Evolutionary conservation across 2,113 vertebrate species (phyloP).

Genomic region (Glareola pratincola): DNA sequence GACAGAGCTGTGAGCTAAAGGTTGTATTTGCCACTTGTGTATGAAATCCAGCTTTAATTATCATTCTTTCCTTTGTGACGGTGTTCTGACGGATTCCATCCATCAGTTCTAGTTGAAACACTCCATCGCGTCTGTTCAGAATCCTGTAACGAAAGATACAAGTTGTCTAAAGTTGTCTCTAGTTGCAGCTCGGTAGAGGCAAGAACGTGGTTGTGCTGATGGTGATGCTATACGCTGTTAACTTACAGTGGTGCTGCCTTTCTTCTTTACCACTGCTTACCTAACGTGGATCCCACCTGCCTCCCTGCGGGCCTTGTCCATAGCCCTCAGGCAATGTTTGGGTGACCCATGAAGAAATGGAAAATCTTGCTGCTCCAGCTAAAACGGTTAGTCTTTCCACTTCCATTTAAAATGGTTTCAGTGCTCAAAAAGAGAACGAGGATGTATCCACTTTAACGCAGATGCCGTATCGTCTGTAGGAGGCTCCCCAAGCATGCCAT

Average conservation of each 20-base stretch:
- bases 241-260: constrained; percentile 97
- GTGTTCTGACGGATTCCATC: neutral
- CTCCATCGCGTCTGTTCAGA: neutral
- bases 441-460: neutral
- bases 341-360: constrained; percentile 99
- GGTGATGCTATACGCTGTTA: constrained; percentile 89
- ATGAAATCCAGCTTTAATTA: constrained; percentile 24
- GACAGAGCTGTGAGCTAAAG: neutral
- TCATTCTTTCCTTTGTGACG: neutral
- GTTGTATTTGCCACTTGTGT: neutral
- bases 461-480: neutral
- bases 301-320: constrained; percentile 72
- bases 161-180: constrained; percentile 53
- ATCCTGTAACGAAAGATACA: neutral
- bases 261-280: constrained; percentile 97
- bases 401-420: neutral
- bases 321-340: constrained; percentile 98
- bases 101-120: neutral
- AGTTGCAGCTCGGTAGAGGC: constrained; percentile 68
- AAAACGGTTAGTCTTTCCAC: constrained; percentile 90
- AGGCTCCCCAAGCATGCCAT: neutral
- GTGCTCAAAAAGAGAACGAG: neutral
- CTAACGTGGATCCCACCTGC: constrained; percentile 81
- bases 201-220: constrained; percentile 77
- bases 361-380: constrained; percentile 93